Evolutionary conservation across 2,888 invertebrate genomes (phyloP), one percentile per base, ranked within the genome.

Genomic region (Cremastobaeus sp.): DNA sequence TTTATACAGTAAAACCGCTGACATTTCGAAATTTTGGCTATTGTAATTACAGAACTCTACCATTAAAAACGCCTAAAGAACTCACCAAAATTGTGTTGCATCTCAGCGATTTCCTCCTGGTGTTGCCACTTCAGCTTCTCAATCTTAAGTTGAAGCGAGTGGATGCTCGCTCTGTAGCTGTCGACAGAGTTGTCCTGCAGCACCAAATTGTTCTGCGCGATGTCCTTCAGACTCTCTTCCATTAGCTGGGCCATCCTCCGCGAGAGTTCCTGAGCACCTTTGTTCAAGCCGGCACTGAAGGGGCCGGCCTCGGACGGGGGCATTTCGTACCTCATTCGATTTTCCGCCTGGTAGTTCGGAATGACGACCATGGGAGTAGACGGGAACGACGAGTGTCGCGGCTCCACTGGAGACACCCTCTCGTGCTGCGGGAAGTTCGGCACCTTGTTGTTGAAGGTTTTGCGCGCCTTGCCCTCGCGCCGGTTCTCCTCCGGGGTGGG

Each of bases 41-140:
- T n/a, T n/a, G n/a, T n/a, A n/a, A n/a, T n/a, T n/a, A n/a, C n/a
- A n/a, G n/a, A n/a, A n/a, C n/a, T n/a, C n/a, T n/a, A n/a, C n/a
- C n/a, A n/a, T n/a, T n/a, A n/a, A n/a, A n/a, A n/a, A n/a, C n/a
- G n/a, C n/a, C n/a, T n/a, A n/a, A 37, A 15, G 3, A 14, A 66
- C 78, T 81, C 83, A 93, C 93, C 92, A 60, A 91, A 90, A 81
- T 92, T 93, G 78, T 93, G 92, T 83, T 93, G 94, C 11, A 95
- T 83, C 81, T 95, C 95, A 0, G 90, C 88, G 1, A 96, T 81
- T 87, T 95, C 93, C 78, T 94, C 92, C 64, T 92, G 90, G 80
- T 95, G 93, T 35, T 90, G 89, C 91, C 94, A 93, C 77, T 91
- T 90, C 73, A 91, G 85, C 48, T 91, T 91, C 82, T 95, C 95